These are phyloP conservation scores for Dryadula phaetusa DNA, from an alignment of 2,888 invertebrate species.

Conservation along the genomic window DNA sequence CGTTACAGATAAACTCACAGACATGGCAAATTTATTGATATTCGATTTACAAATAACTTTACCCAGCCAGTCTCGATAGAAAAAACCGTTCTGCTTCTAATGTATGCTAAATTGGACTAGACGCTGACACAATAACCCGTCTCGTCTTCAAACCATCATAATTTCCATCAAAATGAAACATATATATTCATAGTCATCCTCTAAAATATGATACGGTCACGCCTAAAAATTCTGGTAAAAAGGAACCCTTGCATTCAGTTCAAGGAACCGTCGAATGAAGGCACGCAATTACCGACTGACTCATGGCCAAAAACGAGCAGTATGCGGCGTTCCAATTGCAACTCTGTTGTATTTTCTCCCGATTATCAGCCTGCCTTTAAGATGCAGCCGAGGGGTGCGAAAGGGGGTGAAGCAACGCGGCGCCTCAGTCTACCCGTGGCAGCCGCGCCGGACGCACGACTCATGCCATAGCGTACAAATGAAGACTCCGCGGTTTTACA, in stretches of 20 bases:
- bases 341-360: conserved; percentile 79
- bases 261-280: conserved; percentile 63
- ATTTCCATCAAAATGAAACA: conserved; percentile 61
- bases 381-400: conserved; percentile 69
- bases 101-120: conserved; percentile 40
- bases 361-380: conserved; percentile 78
- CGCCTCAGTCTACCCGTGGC: conserved; percentile 71
- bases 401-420: conserved; percentile 54
- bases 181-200: conserved; percentile 62
- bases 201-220: conserved; percentile 54
- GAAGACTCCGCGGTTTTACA: conserved; percentile 68
- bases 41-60: conserved; percentile 15
- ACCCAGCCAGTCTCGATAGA: conserved; percentile 5
- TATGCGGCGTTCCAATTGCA: conserved; percentile 79
- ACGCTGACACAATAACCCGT: conserved; percentile 45
- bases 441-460: conserved; percentile 63
- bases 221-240: conserved; percentile 47
- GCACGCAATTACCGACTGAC: conserved; percentile 73
- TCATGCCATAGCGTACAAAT: conserved; percentile 62
- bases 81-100: conserved; percentile 26
- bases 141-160: conserved; percentile 56
- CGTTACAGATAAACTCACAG: not conserved
- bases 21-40: not conserved
- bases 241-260: conserved; percentile 47
- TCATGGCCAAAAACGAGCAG: conserved; percentile 75